Base-by-base conservation (phyloP, 2,797 vertebrate species). In the Naso thynnoides region DNA sequence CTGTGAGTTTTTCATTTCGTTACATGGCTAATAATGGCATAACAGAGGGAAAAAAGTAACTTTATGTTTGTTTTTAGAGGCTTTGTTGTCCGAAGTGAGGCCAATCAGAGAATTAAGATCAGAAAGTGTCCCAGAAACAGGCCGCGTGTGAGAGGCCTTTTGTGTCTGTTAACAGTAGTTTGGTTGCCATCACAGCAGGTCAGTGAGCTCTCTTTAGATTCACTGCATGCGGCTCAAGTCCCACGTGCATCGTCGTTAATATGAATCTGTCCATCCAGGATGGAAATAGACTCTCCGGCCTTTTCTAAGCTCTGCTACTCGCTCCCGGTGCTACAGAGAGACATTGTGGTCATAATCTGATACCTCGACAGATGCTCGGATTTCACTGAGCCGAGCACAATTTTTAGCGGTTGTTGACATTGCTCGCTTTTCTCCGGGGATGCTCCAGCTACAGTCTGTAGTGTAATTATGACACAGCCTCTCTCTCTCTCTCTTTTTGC, bases 221-320 rank as follows among this genome's bases (percentile, higher is more conserved):
- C 29, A 0, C 27, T 84, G 85, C 83, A 80, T 63, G 58, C 84
- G 85, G 86, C 76, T 1, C 29, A 1, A 3, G 26, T 79, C 82
- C 80, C 79, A 33, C 42, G 6, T 54, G 68, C 60, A 1, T 57
- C 39, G 59, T 60, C 49, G 59, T 84, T 81, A 82, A 79, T 70
- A 70, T 29, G 44, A 47, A 48, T 81, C 81, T 86, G 73, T 86
- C 81, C 73, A 45, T 78, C 47, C 78, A 42, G 24, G 74, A 73
- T 68, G 42, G 64, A 88, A 85, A 83, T 73, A 57, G 75, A 50
- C 26, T 57, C 68, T 49, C 77, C 74, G 47, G 55, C 81, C 70
- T 59, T 0, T 15, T 21, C 36, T 19, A 8, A 36, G 79, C 79
- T 81, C 29, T 2, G 38, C 24, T 44, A 31, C 61, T 19, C 3